A percentile compares a stretch with the other conserved stretches of the same genome.
Evolutionary conservation across 2,113 vertebrate genomes (phyloP).

Genomic region (Misgurnus mizolepis): DNA sequence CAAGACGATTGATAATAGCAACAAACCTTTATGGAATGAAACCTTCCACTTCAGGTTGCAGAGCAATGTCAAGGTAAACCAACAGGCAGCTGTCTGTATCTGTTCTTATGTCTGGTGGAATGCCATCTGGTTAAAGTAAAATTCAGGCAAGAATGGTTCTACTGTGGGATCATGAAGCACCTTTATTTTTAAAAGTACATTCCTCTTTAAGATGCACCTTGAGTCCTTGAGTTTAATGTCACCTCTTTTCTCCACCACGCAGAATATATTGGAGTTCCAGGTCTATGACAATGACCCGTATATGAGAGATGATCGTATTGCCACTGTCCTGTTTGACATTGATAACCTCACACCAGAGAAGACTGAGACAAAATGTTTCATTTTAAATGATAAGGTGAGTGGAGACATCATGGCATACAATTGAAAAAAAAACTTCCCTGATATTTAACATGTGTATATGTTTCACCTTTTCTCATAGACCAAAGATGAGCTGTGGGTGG

Average conservation of each 20-base stretch:
- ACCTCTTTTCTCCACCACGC: neutral
- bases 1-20: too few species aligned
- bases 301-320: conserved; percentile 64
- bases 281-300: conserved; percentile 73
- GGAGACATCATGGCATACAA: neutral
- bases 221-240: neutral
- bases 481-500: conserved; percentile 76
- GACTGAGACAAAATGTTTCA: conserved; percentile 64
- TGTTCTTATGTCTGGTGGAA: too few species aligned
- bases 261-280: conserved; percentile 74
- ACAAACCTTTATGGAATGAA: too few species aligned
- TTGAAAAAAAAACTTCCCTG: neutral
- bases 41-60: too few species aligned
- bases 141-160: too few species aligned
- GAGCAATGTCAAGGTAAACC: too few species aligned
- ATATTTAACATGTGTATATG: neutral
- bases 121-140: too few species aligned
- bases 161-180: too few species aligned
- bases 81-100: too few species aligned
- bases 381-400: conserved; percentile 61
- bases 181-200: too few species aligned
- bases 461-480: conserved; percentile 55
- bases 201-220: too few species aligned
- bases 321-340: conserved; percentile 71
- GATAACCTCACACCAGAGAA: conserved; percentile 63